Base-by-base conservation (phyloP, 1,140 invertebrate genomes). In the Contarinia nasturtii region DNA sequence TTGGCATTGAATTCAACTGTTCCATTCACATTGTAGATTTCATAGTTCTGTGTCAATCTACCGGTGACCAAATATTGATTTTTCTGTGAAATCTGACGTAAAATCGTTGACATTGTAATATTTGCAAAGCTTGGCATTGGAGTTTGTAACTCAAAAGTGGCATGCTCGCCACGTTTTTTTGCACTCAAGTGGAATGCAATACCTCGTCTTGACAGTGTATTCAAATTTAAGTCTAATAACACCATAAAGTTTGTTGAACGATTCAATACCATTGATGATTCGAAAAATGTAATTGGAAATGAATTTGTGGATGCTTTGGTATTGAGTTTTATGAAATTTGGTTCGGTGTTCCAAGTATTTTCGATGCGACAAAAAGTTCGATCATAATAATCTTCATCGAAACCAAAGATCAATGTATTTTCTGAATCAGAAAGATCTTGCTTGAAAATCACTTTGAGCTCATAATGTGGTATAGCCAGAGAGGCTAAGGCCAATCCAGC, bases 341-440 rank as follows among this genome's bases (percentile, higher is more conserved):
- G 43, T 0, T 43, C 41, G 5, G 20, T 21, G 5, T 43, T 7
- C 43, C 43, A 44, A 2, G 14, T 33, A 11, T 3, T 33, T 22
- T 44, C 43, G 14, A 44, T 27, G 43, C 17, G 20, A 46, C 18
- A 34, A 10, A 19, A 17, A 36, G 15, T 36, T 2, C 7, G 7
- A 49, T 61, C 57, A 34, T 63, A 57, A 7, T 48, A 61, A 22
- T 73, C 10, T 27, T 27, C 63, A 44, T 73, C 69, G 33, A 73
- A 68, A 1, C 70, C 70, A 10, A 71, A 64, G 4, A 72, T 68
- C 0, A 81, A 47, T 7, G 67, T 56, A 37, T 74, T 80, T 49
- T 78, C 74, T 0, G 64, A 57, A 19, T 73, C 71, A 0, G 72
- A 73, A 43, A 80, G 77, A 54, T 83, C 75, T 52, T 80, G 79